A percentile compares a stretch with the other conserved stretches of the same genome.
These are phyloP conservation scores for Aelia acuminata DNA, from an alignment of 2,888 invertebrate genomes.

Conservation along the genomic window DNA sequence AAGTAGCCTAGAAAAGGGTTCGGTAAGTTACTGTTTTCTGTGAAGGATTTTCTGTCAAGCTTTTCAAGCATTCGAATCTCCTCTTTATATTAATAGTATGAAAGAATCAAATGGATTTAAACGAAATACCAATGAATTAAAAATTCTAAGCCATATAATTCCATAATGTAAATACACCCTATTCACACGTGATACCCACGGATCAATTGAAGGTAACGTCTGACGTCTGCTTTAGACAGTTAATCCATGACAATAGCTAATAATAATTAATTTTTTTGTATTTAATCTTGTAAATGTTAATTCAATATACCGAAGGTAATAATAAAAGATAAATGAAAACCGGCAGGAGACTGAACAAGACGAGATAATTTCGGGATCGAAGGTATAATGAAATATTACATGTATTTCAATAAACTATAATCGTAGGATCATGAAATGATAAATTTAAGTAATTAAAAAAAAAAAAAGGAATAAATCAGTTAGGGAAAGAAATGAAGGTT, in stretches of 20 bases:
- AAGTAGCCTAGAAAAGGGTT: too few relatives aligned
- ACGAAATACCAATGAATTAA: background rate
- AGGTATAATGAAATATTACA: too few relatives aligned
- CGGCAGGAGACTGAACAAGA: too few relatives aligned
- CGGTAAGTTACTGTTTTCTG: too few relatives aligned
- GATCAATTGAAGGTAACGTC: background rate
- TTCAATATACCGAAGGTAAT: too few relatives aligned
- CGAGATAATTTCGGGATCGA: too few relatives aligned
- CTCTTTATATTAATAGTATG: background rate
- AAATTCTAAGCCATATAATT: background rate
- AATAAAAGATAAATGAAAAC: too few relatives aligned
- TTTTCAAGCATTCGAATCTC: background rate
- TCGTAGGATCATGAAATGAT: too few relatives aligned
- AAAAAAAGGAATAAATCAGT: too few relatives aligned
- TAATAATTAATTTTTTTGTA: background rate
- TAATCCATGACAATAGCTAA: background rate
- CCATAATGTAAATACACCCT: background rate
- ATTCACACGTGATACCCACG: background rate
- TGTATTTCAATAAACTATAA: too few relatives aligned
- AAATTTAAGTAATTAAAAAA: too few relatives aligned
- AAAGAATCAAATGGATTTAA: background rate
- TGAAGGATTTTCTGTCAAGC: background rate
- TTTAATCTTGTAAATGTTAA: background rate
- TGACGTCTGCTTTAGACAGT: background rate
- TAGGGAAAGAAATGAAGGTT: too few relatives aligned